A percentile compares a stretch with the other conserved stretches of the same genome.
phyloP scores from a whole-genome alignment of 2,888 invertebrate species.

The Isotomurus palustris region DNA sequence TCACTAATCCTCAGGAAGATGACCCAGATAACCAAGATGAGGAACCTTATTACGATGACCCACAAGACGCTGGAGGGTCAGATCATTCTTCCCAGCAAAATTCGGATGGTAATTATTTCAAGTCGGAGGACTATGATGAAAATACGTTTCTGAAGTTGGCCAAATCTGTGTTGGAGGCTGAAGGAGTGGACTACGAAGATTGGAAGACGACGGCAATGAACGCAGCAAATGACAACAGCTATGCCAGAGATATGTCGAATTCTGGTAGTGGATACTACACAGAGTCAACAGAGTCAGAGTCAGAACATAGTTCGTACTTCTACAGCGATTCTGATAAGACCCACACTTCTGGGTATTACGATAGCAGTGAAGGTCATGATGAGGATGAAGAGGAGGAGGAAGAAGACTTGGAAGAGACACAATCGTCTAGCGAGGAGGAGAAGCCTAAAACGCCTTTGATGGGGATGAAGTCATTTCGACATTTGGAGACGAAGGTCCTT shows the following conservation, averaged over 20 bases:
- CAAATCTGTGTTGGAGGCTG: background rate
- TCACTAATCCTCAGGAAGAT: background rate
- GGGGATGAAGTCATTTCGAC: background rate
- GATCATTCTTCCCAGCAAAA: too few relatives aligned
- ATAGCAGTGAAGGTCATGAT: too few relatives aligned
- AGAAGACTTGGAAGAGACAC: conserved; percentile 9
- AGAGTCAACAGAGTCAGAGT: too few relatives aligned
- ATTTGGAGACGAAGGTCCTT: background rate
- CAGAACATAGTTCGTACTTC: too few relatives aligned
- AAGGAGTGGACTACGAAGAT: background rate
- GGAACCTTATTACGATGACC: background rate
- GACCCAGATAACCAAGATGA: background rate
- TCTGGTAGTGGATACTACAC: too few relatives aligned
- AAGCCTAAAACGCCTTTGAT: background rate
- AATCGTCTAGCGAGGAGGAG: conserved; percentile 7
- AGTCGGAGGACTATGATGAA: too few relatives aligned
- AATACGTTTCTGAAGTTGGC: background rate
- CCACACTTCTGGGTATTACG: too few relatives aligned
- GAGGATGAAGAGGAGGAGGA: too few relatives aligned
- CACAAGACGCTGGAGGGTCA: background rate
- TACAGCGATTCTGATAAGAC: too few relatives aligned
- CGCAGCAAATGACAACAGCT: too few relatives aligned
- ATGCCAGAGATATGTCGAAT: too few relatives aligned
- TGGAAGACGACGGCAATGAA: background rate
- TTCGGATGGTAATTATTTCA: too few relatives aligned